Evolutionary conservation across 2,113 vertebrate genomes (phyloP).

Genomic region (Scortum barcoo): DNA sequence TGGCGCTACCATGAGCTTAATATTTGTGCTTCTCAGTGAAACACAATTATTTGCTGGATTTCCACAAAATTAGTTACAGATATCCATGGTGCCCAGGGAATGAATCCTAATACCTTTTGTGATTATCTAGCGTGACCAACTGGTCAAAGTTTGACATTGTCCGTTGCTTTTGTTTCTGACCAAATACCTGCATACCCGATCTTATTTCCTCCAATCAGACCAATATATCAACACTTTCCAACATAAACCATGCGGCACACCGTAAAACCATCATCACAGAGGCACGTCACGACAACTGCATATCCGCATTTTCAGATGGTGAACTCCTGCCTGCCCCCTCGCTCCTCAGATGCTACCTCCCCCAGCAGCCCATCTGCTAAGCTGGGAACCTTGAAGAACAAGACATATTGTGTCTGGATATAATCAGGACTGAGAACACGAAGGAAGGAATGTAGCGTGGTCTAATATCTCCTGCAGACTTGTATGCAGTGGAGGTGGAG

Average conservation of each 20-base stretch:
- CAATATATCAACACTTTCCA: slow-evolving; percentile 18
- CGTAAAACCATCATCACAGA: slow-evolving; percentile 45
- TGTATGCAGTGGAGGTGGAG: slow-evolving; percentile 42
- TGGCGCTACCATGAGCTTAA: background rate
- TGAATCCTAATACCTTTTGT: background rate
- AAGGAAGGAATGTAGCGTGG: slow-evolving; percentile 74
- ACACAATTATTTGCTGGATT: background rate
- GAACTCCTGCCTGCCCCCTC: slow-evolving; percentile 40
- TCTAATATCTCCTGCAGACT: slow-evolving; percentile 78
- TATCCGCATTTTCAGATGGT: slow-evolving; percentile 55
- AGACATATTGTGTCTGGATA: slow-evolving; percentile 79
- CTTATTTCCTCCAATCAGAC: slow-evolving; percentile 18
- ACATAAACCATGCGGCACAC: slow-evolving; percentile 28
- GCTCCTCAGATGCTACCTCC: slow-evolving; percentile 16
- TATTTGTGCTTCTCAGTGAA: background rate
- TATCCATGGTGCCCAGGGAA: background rate
- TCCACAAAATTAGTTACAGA: background rate
- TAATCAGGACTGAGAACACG: slow-evolving; percentile 78
- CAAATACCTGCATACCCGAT: background rate
- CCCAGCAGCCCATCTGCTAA: slow-evolving; percentile 42
- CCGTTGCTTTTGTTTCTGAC: background rate
- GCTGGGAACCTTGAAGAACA: slow-evolving; percentile 68
- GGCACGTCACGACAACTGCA: slow-evolving; percentile 22
- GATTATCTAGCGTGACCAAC: background rate
- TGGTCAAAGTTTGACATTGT: background rate